These are phyloP conservation scores for Adelges cooleyi DNA, from an alignment of 1,140 invertebrate genomes.

Conservation along the genomic window DNA sequence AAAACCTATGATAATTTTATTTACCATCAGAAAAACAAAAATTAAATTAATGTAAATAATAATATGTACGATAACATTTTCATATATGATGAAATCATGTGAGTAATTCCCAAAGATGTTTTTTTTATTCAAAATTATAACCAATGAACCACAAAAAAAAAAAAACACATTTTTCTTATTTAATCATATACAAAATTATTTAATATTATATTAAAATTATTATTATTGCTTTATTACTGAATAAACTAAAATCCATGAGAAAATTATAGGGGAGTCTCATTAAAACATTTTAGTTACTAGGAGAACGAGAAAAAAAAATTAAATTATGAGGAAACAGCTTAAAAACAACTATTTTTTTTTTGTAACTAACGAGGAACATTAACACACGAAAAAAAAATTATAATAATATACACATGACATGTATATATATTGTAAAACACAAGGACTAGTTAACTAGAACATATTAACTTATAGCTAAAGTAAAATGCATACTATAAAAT, in stretches of 20 bases:
- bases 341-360: conserved; percentile 19
- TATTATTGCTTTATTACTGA: conserved; percentile 16
- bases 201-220: neutral
- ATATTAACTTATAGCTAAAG: conserved; percentile 20
- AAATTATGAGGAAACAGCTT: conserved; percentile 24
- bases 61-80: neutral
- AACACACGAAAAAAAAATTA: conserved; percentile 20
- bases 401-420: conserved; percentile 1
- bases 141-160: conserved; percentile 20
- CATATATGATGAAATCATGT: neutral
- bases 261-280: conserved; percentile 1
- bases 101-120: neutral
- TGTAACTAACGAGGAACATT: conserved; percentile 28
- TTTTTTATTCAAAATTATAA: conserved; percentile 6
- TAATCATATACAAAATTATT: conserved; percentile 8
- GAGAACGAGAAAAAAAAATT: conserved; percentile 12
- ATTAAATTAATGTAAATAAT: neutral
- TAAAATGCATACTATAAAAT: conserved; percentile 22
- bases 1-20: conserved; percentile 22
- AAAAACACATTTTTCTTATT: neutral
- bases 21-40: conserved; percentile 18
- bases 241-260: conserved; percentile 9
- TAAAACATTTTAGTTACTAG: conserved; percentile 3
- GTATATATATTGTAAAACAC: conserved; percentile 23
- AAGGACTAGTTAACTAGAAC: conserved; percentile 24